Conservation (phyloP, 1,140 invertebrate genomes). For the Drosophila athabasca region DNA sequence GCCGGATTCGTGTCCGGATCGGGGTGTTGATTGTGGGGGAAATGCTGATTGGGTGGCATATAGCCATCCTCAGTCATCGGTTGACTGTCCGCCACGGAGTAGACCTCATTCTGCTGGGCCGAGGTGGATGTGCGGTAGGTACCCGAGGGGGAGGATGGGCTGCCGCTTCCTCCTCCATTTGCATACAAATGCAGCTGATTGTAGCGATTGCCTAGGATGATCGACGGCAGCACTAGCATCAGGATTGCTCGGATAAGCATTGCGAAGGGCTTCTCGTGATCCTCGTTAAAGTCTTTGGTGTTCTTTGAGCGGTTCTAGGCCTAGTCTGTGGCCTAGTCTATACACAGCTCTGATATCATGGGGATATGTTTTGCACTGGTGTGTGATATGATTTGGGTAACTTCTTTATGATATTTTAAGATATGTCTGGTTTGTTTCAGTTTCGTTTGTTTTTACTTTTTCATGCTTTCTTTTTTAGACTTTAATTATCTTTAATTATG, state of each 20-base stretch:
- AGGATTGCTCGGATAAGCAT: conserved; percentile 33
- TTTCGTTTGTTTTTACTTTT: conserved; percentile 19
- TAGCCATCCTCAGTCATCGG: conserved; percentile 78
- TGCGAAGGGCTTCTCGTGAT: conserved; percentile 22
- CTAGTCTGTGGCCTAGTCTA: conserved; percentile 6
- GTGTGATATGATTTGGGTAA: background rate
- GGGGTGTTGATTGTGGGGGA: conserved; percentile 24
- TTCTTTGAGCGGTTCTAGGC: conserved; percentile 34
- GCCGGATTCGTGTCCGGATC: conserved; percentile 42
- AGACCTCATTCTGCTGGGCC: conserved; percentile 67
- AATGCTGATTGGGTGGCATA: conserved; percentile 39
- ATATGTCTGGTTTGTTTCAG: conserved; percentile 16
- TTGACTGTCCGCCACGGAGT: conserved; percentile 74
- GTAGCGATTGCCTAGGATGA: conserved; percentile 35
- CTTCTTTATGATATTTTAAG: background rate
- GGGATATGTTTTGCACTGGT: background rate
- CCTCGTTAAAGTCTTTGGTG: conserved; percentile 23
- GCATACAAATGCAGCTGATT: conserved; percentile 50
- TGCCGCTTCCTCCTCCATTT: conserved; percentile 16
- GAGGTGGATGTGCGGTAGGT: conserved; percentile 19
- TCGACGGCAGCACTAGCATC: conserved; percentile 30
- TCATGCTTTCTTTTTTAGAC: conserved; percentile 6
- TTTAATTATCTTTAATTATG: conserved; percentile 51
- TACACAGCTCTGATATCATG: conserved; percentile 10
- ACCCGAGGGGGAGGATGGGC: conserved; percentile 2